These are phyloP conservation scores for Pachyrhynchus sulphureomaculatus DNA, from an alignment of 1,140 invertebrate species.

Conservation along the genomic window DNA sequence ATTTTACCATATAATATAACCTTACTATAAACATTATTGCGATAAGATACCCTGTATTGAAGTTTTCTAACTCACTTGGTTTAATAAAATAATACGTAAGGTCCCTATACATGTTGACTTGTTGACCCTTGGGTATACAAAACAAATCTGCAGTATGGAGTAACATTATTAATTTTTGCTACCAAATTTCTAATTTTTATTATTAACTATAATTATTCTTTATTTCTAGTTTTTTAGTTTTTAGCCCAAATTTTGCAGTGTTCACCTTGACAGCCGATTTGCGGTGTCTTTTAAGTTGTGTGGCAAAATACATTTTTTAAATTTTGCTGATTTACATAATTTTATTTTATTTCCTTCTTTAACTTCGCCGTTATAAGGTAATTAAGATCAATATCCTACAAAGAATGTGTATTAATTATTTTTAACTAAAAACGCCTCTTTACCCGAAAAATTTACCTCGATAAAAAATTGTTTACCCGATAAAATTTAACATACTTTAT, in stretches of 20 bases:
- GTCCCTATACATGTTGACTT: neutral
- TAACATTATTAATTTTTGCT: conserved; percentile 1
- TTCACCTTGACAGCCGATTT: conserved; percentile 17
- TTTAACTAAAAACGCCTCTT: no score
- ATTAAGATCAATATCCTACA: no score
- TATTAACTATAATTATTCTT: conserved; percentile 6
- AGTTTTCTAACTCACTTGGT: no score
- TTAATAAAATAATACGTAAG: no score
- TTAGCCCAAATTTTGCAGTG: conserved; percentile 18
- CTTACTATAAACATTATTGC: no score
- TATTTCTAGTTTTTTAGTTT: conserved; percentile 30
- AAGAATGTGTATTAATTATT: no score
- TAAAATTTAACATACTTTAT: no score
- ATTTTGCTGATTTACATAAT: neutral
- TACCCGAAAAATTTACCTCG: no score
- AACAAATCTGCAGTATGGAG: conserved; percentile 14
- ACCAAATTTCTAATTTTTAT: neutral
- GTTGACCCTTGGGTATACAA: no score
- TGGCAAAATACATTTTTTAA: neutral
- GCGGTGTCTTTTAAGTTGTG: conserved; percentile 20
- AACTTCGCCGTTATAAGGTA: no score
- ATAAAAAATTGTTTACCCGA: no score
- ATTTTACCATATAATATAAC: neutral
- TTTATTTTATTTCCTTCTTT: neutral
- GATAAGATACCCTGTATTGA: no score